phyloP scores from a whole-genome alignment of 1,140 invertebrate species.

The Eriosoma lanigerum region DNA sequence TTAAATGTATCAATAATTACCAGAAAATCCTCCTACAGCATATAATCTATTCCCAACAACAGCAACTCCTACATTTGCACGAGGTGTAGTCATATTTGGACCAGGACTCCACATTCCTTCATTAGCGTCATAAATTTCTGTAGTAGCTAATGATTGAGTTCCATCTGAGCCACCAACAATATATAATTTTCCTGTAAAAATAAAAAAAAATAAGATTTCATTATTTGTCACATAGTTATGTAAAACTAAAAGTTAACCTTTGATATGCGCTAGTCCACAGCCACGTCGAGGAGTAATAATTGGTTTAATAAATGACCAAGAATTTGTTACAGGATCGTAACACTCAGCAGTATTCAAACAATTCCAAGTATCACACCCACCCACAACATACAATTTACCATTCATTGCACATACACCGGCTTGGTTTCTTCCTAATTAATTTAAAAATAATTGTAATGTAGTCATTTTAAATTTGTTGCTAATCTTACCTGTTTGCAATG shows the following conservation, averaged over 20 bases:
- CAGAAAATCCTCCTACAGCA: constrained; percentile 78
- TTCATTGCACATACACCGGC: constrained; percentile 71
- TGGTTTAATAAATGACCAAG: constrained; percentile 61
- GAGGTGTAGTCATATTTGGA: constrained; percentile 68
- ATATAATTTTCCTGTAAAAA: constrained; percentile 63
- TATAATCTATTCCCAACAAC: constrained; percentile 71
- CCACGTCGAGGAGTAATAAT: constrained; percentile 70
- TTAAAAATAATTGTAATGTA: not conserved
- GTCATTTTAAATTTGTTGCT: not conserved
- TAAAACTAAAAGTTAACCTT: constrained; percentile 59
- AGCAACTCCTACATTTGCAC: constrained; percentile 73
- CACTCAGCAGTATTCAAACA: constrained; percentile 73
- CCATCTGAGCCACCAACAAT: constrained; percentile 75
- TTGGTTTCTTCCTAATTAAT: constrained; percentile 71
- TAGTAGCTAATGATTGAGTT: constrained; percentile 68
- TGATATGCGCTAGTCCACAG: constrained; percentile 67
- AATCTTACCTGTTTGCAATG: constrained; percentile 65
- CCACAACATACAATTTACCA: constrained; percentile 72
- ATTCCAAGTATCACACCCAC: constrained; percentile 80
- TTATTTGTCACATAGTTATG: not conserved
- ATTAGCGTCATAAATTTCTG: constrained; percentile 69
- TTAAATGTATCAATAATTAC: constrained; percentile 57
- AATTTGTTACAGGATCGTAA: constrained; percentile 66
- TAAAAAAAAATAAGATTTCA: not conserved
- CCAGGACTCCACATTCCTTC: constrained; percentile 67